Evolutionary conservation across 2,113 vertebrate species (phyloP).

Genomic region (Catharus bicknelli): DNA sequence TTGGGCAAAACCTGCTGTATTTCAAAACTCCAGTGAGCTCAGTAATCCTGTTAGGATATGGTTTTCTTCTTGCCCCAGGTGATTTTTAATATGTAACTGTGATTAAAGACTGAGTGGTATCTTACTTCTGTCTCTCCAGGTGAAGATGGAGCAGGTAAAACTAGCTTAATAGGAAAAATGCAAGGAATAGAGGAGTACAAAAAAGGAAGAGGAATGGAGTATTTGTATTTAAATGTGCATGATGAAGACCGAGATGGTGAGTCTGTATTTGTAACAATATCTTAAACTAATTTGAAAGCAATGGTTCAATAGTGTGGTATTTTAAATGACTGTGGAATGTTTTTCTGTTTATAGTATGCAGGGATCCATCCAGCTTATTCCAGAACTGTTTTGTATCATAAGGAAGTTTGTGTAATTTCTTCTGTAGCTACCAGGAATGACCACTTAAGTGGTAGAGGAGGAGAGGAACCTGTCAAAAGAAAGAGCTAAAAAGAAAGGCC

Average conservation of each 20-base stretch:
- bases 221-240: constrained; percentile 94
- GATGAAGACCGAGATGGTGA: constrained; percentile 98
- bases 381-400: background rate
- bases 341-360: background rate
- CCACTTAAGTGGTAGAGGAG: background rate
- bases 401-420: background rate
- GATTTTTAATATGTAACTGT: background rate
- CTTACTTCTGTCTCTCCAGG: constrained; percentile 75
- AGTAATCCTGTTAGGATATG: background rate
- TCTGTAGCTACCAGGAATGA: background rate
- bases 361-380: background rate
- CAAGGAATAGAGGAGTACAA: constrained; percentile 96
- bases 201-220: constrained; percentile 97
- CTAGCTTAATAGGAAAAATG: constrained; percentile 93
- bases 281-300: background rate
- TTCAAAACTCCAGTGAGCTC: background rate
- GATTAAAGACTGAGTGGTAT: constrained; percentile 17
- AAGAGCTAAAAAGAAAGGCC: background rate
- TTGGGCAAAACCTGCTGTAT: background rate
- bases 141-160: constrained; percentile 97
- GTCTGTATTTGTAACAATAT: background rate
- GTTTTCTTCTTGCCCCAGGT: background rate
- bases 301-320: background rate
- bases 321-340: background rate
- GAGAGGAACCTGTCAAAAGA: background rate